Base-by-base conservation (phyloP, 2,888 invertebrate species). In the Synergus gifuensis region DNA sequence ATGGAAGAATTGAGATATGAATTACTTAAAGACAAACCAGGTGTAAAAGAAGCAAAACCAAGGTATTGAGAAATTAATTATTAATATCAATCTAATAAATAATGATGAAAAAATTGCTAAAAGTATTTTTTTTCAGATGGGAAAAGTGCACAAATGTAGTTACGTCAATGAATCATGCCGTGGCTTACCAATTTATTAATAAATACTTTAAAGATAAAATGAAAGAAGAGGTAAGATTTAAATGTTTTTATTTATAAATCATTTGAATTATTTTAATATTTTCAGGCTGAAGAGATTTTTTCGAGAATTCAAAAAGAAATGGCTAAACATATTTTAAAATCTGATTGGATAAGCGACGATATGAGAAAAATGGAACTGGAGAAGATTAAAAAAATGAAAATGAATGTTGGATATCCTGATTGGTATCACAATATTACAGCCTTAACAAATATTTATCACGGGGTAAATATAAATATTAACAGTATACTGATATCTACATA, bases 361-460 rank as follows among this genome's bases (percentile, higher is more conserved):
- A 69, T 49, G 22, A 14, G 69, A 69, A 46, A 69, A 49, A 18
- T 22, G 12, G 28, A 9, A 12, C 44, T 69, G 9, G 7, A 40
- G 12, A 69, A 69, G 44, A 28, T 69, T 12, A 44, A 69, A 44
- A 69, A 44, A 69, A 69, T 69, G 22, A 46, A 46, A 28, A 49
- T 44, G 8, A 42, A 44, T 69, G 44, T 69, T 69, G 69, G 69
- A n/a, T 49, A 69, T 69, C 69, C 69, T 18, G n/a, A 42, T 69
- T 44, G 42, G n/a, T 69, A 69, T 28, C 40, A 69, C 36, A 69
- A 69, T 28, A 36, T 16, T 44, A 69, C 69, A n/a, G 22, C 22
- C 22, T 28, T 28, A 28, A 28, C 22, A 28, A 28, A 28, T 28
- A 28, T 28, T 28, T 28, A 28, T 28, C 22, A 28, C 1, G 22